Percentiles rank a stretch among this genome's conserved stretches.
Conservation (phyloP, 2,888 invertebrate species). For the Tetragnatha montana region DNA sequence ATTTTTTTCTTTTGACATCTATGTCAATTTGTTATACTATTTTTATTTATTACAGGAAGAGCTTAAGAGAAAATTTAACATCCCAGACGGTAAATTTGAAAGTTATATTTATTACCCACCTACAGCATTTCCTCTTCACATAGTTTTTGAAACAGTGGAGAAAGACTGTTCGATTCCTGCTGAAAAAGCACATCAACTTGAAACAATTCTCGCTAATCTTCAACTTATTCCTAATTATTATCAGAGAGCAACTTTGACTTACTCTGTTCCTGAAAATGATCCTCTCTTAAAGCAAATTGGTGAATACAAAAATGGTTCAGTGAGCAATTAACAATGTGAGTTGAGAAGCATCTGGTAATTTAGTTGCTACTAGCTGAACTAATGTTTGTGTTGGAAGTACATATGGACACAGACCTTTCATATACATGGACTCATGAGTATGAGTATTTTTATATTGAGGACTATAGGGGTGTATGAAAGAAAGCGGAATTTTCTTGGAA, state of each 20-base stretch:
- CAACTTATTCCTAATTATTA: conserved; percentile 89
- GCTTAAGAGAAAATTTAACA: conserved; percentile 85
- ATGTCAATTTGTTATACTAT: too few species aligned
- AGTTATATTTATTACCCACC: conserved; percentile 96
- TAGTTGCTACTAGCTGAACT: not conserved
- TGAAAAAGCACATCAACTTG: conserved; percentile 90
- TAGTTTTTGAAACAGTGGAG: conserved; percentile 91
- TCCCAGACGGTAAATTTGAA: conserved; percentile 82
- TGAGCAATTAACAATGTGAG: not conserved
- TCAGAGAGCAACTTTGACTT: conserved; percentile 86
- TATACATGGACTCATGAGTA: not conserved
- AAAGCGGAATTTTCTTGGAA: not conserved
- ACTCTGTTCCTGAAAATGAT: conserved; percentile 86
- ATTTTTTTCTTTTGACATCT: too few species aligned
- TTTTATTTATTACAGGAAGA: conserved; percentile 79
- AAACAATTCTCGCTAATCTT: conserved; percentile 92
- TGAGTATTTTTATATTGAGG: not conserved
- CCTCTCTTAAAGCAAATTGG: conserved; percentile 77
- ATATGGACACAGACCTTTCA: not conserved
- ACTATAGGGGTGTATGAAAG: not conserved
- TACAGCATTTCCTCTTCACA: conserved; percentile 95
- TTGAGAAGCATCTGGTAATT: not conserved
- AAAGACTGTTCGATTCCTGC: conserved; percentile 85
- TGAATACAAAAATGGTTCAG: not conserved
- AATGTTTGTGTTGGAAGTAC: not conserved